Evolutionary conservation across 2,797 vertebrate genomes (phyloP).

Genomic region (Okamejei kenojei): DNA sequence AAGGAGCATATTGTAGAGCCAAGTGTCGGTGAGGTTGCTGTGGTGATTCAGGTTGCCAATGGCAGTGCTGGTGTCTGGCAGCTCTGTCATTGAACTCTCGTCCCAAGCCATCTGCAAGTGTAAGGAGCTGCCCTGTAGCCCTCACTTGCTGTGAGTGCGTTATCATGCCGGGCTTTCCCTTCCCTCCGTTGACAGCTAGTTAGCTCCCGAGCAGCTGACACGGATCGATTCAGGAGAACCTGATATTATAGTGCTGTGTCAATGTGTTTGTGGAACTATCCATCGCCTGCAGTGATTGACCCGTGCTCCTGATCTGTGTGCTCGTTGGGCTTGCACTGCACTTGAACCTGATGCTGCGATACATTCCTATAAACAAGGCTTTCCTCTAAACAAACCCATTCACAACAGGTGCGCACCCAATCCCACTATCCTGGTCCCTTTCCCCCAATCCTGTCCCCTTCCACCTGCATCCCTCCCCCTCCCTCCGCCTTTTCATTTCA

Average conservation of each 20-base stretch:
- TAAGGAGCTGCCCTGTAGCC: background rate
- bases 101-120: too few species aligned
- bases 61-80: background rate
- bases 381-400: conserved; percentile 26
- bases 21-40: too few species aligned
- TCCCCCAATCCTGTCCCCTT: too few species aligned
- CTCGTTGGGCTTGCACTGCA: background rate
- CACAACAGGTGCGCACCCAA: background rate
- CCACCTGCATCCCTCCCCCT: too few species aligned
- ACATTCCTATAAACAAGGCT: conserved; percentile 6
- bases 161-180: background rate
- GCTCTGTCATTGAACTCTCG: too few species aligned
- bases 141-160: too few species aligned
- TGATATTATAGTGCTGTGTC: background rate
- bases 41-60: background rate
- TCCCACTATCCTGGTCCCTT: too few species aligned
- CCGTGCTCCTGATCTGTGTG: background rate
- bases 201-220: background rate
- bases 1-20: background rate
- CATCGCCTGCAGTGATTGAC: background rate
- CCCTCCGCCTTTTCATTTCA: too few species aligned
- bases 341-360: background rate
- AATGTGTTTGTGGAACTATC: background rate
- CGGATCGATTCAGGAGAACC: background rate
- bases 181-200: background rate